Percentiles rank a stretch among this genome's conserved stretches.
phyloP scores from a whole-genome alignment of 1,140 invertebrate species.

The Chionoecetes opilio region DNA sequence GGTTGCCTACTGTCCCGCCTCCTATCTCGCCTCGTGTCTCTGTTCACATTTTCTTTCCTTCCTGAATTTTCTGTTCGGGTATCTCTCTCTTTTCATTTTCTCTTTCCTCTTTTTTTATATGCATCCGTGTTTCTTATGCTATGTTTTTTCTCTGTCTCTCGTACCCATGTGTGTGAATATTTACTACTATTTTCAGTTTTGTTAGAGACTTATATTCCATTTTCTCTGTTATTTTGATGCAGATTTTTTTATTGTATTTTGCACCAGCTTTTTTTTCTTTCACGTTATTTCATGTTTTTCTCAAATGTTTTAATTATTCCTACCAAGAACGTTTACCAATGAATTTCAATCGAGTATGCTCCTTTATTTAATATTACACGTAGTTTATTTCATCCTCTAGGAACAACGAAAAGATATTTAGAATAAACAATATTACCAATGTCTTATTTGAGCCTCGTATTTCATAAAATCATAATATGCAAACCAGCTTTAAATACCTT shows the following conservation, averaged over 20 bases:
- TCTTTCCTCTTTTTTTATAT: background rate
- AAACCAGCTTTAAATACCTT: too few relatives aligned
- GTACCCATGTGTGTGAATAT: background rate
- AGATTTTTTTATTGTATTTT: background rate
- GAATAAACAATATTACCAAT: too few relatives aligned
- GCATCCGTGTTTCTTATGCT: background rate
- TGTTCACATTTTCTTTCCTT: background rate
- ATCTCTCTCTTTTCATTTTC: conserved; percentile 28
- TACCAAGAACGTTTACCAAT: too few relatives aligned
- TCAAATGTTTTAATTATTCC: too few relatives aligned
- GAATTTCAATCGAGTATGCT: too few relatives aligned
- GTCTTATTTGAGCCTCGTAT: too few relatives aligned
- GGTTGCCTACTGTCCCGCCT: conserved; percentile 13
- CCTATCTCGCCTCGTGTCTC: conserved; percentile 24
- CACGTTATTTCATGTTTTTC: background rate
- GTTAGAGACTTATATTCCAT: background rate
- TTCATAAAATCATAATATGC: too few relatives aligned
- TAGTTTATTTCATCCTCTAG: too few relatives aligned
- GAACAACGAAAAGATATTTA: too few relatives aligned
- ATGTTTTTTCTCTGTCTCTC: background rate
- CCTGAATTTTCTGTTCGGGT: background rate
- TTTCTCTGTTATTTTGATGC: background rate
- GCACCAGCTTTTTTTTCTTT: background rate
- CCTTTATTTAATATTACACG: too few relatives aligned
- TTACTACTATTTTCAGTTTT: background rate